Evolutionary conservation across 2,888 invertebrate genomes (phyloP).

Genomic region (Agrotis puta): DNA sequence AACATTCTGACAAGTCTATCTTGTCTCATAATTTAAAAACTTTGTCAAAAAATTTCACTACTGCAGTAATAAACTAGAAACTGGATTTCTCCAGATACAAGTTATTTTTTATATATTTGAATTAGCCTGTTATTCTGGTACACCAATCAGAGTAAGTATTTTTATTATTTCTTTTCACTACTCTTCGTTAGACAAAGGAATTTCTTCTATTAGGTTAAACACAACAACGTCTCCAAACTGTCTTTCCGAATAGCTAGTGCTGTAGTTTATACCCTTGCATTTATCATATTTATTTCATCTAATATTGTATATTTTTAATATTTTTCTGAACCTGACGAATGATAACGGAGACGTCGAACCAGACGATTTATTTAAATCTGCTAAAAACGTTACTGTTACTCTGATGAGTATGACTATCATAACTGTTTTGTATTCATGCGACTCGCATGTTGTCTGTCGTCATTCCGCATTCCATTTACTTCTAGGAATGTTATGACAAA

Average conservation of each 20-base stretch:
- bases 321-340: slow-evolving; percentile 9
- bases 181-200: not conserved
- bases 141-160: not conserved
- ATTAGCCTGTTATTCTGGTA: not conserved
- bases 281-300: not conserved
- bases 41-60: slow-evolving; percentile 17
- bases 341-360: slow-evolving; percentile 9
- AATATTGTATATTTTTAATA: slow-evolving; percentile 19
- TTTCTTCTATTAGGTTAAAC: not conserved
- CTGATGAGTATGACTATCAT: slow-evolving; percentile 70
- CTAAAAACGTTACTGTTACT: slow-evolving; percentile 62
- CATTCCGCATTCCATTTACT: slow-evolving; percentile 85
- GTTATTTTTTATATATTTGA: slow-evolving; percentile 1
- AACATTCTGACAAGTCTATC: slow-evolving; percentile 16
- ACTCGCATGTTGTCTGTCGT: slow-evolving; percentile 78
- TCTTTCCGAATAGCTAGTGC: not conserved
- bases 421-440: slow-evolving; percentile 83
- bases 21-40: slow-evolving; percentile 34
- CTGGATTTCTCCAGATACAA: not conserved
- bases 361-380: slow-evolving; percentile 52
- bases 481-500: slow-evolving; percentile 80
- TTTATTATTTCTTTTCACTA: not conserved
- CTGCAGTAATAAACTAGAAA: slow-evolving; percentile 22
- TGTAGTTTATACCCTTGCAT: not conserved
- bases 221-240: not conserved